These are phyloP conservation scores for Drosophila helvetica DNA, from an alignment of 2,888 invertebrate species.

Conservation along the genomic window DNA sequence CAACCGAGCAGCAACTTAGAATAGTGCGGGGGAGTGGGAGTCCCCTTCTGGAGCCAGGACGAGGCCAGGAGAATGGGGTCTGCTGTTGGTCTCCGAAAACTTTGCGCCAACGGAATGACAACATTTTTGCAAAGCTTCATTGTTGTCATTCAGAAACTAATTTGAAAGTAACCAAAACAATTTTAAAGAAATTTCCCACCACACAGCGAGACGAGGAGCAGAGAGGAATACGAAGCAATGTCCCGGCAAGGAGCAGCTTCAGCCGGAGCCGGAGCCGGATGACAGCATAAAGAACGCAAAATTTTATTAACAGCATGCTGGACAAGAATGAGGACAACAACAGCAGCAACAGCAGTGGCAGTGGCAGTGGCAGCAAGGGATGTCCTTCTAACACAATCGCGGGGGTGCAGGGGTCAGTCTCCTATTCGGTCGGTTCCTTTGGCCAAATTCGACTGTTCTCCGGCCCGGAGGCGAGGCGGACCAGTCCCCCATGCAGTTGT, in stretches of 20 bases:
- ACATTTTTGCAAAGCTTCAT: slow-evolving; percentile 80
- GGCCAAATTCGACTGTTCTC: slow-evolving; percentile 31
- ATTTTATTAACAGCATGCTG: slow-evolving; percentile 77
- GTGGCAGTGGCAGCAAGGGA: background rate
- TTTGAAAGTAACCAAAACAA: slow-evolving; percentile 82
- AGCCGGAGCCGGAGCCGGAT: slow-evolving; percentile 54
- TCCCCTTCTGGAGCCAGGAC: slow-evolving; percentile 4
- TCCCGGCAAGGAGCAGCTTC: slow-evolving; percentile 31
- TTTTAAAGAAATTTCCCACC: slow-evolving; percentile 80
- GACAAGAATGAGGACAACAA: slow-evolving; percentile 66
- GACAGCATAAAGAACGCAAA: slow-evolving; percentile 70
- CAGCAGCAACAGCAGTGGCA: slow-evolving; percentile 31
- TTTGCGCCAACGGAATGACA: slow-evolving; percentile 80
- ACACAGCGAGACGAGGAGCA: slow-evolving; percentile 50
- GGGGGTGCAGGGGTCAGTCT: slow-evolving; percentile 1
- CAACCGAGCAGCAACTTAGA: slow-evolving; percentile 60
- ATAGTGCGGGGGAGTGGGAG: slow-evolving; percentile 55
- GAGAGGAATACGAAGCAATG: slow-evolving; percentile 4
- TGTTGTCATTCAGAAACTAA: slow-evolving; percentile 80
- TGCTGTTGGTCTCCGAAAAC: slow-evolving; percentile 59
- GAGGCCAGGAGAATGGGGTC: slow-evolving; percentile 19
- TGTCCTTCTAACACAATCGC: too few species aligned
- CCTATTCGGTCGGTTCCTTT: slow-evolving; percentile 40
- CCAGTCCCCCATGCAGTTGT: slow-evolving; percentile 47
- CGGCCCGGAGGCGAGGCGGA: background rate